These are phyloP conservation scores for Aphidoletes aphidimyza DNA, from an alignment of 2,888 invertebrate genomes.

Conservation along the genomic window DNA sequence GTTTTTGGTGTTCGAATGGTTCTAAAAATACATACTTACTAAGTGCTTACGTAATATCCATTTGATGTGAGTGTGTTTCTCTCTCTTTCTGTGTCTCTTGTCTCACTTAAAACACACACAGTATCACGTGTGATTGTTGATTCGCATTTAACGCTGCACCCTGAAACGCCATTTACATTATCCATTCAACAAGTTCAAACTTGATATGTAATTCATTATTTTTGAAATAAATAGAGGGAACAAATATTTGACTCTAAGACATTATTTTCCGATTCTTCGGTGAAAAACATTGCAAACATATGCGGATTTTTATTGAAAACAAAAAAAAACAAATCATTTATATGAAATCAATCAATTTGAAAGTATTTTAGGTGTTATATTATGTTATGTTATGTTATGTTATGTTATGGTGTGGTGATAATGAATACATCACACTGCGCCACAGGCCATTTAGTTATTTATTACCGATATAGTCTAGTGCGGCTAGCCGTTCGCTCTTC, in stretches of 20 bases:
- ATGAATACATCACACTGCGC: neutral
- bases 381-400: too few species aligned
- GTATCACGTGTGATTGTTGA: neutral
- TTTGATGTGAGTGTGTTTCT: neutral
- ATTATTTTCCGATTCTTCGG: too few species aligned
- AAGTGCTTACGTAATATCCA: neutral
- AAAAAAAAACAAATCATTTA: neutral
- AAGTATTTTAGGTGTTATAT: neutral
- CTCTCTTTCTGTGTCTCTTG: neutral
- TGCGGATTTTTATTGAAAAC: neutral
- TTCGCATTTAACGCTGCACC: conserved; percentile 10
- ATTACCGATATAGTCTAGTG: too few species aligned
- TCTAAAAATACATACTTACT: conserved; percentile 3
- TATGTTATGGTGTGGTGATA: too few species aligned
- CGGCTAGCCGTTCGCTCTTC: too few species aligned
- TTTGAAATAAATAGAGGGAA: too few species aligned
- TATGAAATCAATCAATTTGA: neutral
- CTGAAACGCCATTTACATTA: neutral
- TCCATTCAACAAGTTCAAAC: neutral
- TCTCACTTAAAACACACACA: neutral
- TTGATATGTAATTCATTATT: neutral
- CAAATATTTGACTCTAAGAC: too few species aligned
- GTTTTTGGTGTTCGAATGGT: neutral
- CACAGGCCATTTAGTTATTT: neutral
- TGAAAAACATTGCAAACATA: too few species aligned